Conservation (phyloP, 2,888 invertebrate genomes). For the Melitaea athalia region DNA sequence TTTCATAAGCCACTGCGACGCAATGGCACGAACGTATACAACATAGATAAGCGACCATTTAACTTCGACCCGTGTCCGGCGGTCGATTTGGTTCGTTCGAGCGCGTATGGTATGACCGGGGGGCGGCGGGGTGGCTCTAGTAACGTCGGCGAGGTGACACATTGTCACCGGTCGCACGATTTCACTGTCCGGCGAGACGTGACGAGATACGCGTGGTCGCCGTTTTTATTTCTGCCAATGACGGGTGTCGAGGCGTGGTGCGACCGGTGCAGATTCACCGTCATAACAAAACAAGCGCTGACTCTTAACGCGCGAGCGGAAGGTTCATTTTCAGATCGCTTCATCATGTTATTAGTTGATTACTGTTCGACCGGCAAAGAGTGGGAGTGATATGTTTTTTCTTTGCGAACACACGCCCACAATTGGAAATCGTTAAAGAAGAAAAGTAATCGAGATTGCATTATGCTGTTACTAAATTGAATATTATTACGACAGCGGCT, state of each 20-base stretch:
- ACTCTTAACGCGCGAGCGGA: constrained; percentile 55
- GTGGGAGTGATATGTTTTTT: constrained; percentile 81
- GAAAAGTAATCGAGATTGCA: constrained; percentile 54
- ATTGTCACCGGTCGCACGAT: constrained; percentile 80
- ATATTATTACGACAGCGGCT: constrained; percentile 12
- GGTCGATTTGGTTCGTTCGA: constrained; percentile 32
- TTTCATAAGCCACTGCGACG: constrained; percentile 80
- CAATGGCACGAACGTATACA: constrained; percentile 66
- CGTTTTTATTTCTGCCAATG: constrained; percentile 83
- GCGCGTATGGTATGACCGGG: constrained; percentile 40
- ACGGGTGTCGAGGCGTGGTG: constrained; percentile 81
- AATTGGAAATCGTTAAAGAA: constrained; percentile 59
- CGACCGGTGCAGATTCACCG: constrained; percentile 54
- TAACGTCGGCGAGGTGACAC: constrained; percentile 65
- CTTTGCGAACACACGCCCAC: constrained; percentile 73
- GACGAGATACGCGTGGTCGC: constrained; percentile 81
- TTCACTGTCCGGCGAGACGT: constrained; percentile 78
- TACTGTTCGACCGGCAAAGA: constrained; percentile 61
- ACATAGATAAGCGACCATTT: constrained; percentile 52
- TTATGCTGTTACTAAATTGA: constrained; percentile 51
- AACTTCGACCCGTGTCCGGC: constrained; percentile 51
- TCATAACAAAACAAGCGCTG: constrained; percentile 41
- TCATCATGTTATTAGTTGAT: constrained; percentile 50
- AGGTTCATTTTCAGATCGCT: constrained; percentile 52
- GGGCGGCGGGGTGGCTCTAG: constrained; percentile 52